Evolutionary conservation across 2,888 invertebrate species (phyloP).

Genomic region (Hirtodrosophila trivittata): DNA sequence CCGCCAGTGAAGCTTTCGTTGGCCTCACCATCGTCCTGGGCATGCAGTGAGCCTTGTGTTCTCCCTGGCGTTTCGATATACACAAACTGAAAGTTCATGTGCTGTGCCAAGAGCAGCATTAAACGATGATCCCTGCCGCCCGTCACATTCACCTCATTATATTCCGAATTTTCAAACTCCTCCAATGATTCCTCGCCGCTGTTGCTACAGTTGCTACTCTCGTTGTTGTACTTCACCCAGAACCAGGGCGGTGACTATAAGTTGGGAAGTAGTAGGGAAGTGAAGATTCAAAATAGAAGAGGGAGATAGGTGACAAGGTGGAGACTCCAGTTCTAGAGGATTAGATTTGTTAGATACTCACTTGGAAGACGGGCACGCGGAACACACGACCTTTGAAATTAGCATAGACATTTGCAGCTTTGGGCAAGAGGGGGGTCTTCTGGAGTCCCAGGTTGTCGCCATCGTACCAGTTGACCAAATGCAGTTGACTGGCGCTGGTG

Average conservation of each 20-base stretch:
- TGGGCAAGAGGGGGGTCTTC: slow-evolving; percentile 88
- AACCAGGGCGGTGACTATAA: slow-evolving; percentile 90
- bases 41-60: slow-evolving; percentile 87
- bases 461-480: slow-evolving; percentile 90
- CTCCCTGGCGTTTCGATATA: slow-evolving; percentile 90
- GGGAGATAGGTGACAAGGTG: no score
- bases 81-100: slow-evolving; percentile 89
- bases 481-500: slow-evolving; percentile 85
- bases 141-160: slow-evolving; percentile 84
- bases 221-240: slow-evolving; percentile 88
- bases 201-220: slow-evolving; percentile 85
- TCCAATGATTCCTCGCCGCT: slow-evolving; percentile 60
- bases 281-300: no score
- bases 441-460: slow-evolving; percentile 86
- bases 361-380: slow-evolving; percentile 89
- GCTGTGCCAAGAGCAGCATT: slow-evolving; percentile 86
- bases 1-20: slow-evolving; percentile 90
- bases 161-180: slow-evolving; percentile 27
- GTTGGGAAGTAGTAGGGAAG: no score
- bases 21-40: slow-evolving; percentile 84
- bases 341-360: slow-evolving; percentile 80
- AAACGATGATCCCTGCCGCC: slow-evolving; percentile 90
- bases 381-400: slow-evolving; percentile 88
- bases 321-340: slow-evolving; percentile 84
- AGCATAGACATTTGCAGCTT: slow-evolving; percentile 86